phyloP scores from a whole-genome alignment of 2,888 invertebrate genomes.

The Apeira syringaria region DNA sequence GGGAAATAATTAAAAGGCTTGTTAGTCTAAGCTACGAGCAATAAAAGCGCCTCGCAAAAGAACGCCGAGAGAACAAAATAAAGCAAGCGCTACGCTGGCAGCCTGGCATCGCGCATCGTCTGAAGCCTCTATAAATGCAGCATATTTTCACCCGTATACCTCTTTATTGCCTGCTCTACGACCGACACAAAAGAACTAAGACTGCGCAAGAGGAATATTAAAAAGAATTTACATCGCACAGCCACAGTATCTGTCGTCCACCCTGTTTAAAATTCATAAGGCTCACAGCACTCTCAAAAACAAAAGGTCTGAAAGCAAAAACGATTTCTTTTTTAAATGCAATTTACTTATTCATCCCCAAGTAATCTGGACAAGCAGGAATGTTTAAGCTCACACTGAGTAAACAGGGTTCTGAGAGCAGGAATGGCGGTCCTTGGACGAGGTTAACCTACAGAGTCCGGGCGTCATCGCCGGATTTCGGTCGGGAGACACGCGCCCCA shows the following conservation, averaged over 20 bases:
- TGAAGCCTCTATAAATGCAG: slow-evolving; percentile 73
- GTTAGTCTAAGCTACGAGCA: slow-evolving; percentile 72
- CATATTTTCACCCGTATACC: slow-evolving; percentile 73
- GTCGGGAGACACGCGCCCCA: slow-evolving; percentile 18
- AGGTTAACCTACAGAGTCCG: slow-evolving; percentile 12
- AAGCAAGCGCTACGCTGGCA: slow-evolving; percentile 52
- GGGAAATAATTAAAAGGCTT: slow-evolving; percentile 81
- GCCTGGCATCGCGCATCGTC: no score
- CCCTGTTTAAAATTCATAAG: slow-evolving; percentile 46
- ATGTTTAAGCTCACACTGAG: slow-evolving; percentile 48
- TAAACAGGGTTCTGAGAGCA: slow-evolving; percentile 53
- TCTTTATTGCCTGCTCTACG: slow-evolving; percentile 71
- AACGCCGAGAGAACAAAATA: slow-evolving; percentile 68
- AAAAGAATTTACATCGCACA: slow-evolving; percentile 65
- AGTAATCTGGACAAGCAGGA: slow-evolving; percentile 53
- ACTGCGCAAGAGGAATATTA: slow-evolving; percentile 66
- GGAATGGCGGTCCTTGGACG: slow-evolving; percentile 41
- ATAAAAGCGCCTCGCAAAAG: slow-evolving; percentile 70
- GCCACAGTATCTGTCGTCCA: slow-evolving; percentile 42
- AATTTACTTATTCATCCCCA: slow-evolving; percentile 57
- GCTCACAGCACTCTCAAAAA: slow-evolving; percentile 35
- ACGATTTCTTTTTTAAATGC: slow-evolving; percentile 50
- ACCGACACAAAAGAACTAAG: slow-evolving; percentile 72
- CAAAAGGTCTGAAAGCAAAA: slow-evolving; percentile 24
- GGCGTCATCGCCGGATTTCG: slow-evolving; percentile 9